phyloP scores from a whole-genome alignment of 2,113 vertebrate species.

The Rousettus leschenaultii region DNA sequence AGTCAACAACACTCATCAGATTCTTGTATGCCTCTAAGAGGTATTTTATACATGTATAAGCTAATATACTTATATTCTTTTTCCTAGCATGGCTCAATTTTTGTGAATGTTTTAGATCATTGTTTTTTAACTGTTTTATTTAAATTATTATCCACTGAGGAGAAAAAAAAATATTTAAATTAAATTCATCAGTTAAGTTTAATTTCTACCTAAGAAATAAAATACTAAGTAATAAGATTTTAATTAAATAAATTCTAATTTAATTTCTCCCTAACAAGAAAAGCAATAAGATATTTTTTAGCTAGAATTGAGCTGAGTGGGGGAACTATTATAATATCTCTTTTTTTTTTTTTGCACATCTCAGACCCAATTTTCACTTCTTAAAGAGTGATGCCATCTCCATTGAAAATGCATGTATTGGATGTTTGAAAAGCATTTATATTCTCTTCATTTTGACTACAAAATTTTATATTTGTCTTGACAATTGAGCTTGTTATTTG shows the following conservation, averaged over 20 bases:
- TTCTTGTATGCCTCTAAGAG: background rate
- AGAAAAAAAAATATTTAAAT: background rate
- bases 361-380: background rate
- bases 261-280: background rate
- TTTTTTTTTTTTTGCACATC: background rate
- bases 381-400: background rate
- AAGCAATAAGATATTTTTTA: background rate
- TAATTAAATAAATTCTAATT: constrained; percentile 21
- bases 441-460: background rate
- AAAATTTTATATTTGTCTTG: constrained; percentile 10
- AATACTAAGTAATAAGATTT: background rate
- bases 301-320: background rate
- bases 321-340: background rate
- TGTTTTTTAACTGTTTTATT: background rate
- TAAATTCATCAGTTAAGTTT: background rate
- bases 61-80: background rate
- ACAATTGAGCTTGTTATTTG: background rate
- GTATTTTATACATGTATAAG: background rate
- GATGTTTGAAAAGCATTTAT: background rate
- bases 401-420: background rate
- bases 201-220: background rate
- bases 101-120: background rate
- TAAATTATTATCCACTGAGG: background rate
- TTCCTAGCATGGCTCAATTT: background rate
- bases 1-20: background rate